Evolutionary conservation across 2,113 vertebrate species (phyloP), one percentile per base, ranked within the genome.

Genomic region (Entomyzon cyanotis): DNA sequence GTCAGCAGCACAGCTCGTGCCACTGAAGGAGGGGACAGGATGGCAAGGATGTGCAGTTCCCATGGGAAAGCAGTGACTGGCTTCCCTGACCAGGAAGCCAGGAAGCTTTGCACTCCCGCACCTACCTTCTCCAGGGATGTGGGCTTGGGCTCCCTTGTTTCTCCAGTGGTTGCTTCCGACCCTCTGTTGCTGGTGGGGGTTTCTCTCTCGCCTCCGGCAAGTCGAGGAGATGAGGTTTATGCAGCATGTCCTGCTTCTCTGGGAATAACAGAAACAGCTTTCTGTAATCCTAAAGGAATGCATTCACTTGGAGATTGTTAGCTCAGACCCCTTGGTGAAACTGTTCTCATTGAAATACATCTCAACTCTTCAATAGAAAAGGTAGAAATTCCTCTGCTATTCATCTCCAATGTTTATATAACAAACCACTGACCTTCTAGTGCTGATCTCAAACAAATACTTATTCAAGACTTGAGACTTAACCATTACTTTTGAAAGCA

Each of bases 41-140:
- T 24, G 65, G 35, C 52, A 46, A 1, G 1, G 41, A 39, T 18
- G 21, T 67, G 52, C 52, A 39, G 17, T 7, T 55, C 59, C 52
- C 37, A 3, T 12, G 2, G 3, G 41, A n/a, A 44, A 27, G 76
- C 39, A 39, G 69, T 0, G 0, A 18, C 44, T 46, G 42, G 7
- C 62, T 76, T n/a, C 77, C 77, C 56, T 56, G 49, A 10, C 31
- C 63, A n/a, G 49, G 76, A 37, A 42, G 35, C 75, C 3, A 5
- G 49, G 39, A 4, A 55, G 7, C 19, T 25, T 46, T 5, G 2
- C 4, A 4, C 7, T 7, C 35, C 42, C 71, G 69, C 13, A 6
- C 23, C 56, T 0, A 0, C 28, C 16, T 31, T 35, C 42, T 46
- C 47, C 3, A 0, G 22, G 24, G 19, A 0, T 3, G 21, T 28